These are phyloP conservation scores for Remorina albescens DNA, from an alignment of 2,797 vertebrate genomes.

Conservation along the genomic window DNA sequence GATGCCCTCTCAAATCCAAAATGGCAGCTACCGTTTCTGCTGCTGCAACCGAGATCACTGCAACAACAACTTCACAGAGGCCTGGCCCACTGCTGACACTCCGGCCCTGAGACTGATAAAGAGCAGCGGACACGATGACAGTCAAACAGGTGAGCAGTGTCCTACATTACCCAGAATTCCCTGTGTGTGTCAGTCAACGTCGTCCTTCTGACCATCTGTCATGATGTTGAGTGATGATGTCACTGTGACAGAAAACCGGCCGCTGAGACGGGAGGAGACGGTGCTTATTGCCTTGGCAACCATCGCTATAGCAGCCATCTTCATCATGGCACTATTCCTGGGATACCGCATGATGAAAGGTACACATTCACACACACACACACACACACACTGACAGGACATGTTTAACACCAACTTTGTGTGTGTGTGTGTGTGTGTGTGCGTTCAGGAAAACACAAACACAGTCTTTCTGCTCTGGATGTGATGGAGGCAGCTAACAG, in stretches of 20 bases:
- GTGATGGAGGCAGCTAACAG: slow-evolving; percentile 91
- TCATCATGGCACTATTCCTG: slow-evolving; percentile 90
- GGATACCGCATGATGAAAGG: slow-evolving; percentile 94
- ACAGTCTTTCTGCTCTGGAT: slow-evolving; percentile 83
- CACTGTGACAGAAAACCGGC: slow-evolving; percentile 81
- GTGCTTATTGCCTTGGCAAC: slow-evolving; percentile 90
- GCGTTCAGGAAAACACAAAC: slow-evolving; percentile 59
- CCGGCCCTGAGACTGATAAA: slow-evolving; percentile 86
- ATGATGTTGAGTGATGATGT: slow-evolving; percentile 4
- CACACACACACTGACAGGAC: neutral
- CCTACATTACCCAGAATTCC: too few relatives aligned
- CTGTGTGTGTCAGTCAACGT: neutral
- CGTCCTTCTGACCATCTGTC: too few relatives aligned
- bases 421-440: slow-evolving; percentile 32
- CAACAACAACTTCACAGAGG: slow-evolving; percentile 88
- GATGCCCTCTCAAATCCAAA: slow-evolving; percentile 89
- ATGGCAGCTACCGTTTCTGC: slow-evolving; percentile 93
- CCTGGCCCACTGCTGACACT: slow-evolving; percentile 76
- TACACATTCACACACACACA: slow-evolving; percentile 51
- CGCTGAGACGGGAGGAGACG: slow-evolving; percentile 87
- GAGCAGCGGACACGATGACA: slow-evolving; percentile 17
- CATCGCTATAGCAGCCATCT: slow-evolving; percentile 88
- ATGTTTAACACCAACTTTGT: neutral
- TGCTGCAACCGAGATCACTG: slow-evolving; percentile 94
- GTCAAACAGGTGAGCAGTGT: slow-evolving; percentile 44